Conservation (phyloP, 2,888 invertebrate species). For the Acleris emargana region DNA sequence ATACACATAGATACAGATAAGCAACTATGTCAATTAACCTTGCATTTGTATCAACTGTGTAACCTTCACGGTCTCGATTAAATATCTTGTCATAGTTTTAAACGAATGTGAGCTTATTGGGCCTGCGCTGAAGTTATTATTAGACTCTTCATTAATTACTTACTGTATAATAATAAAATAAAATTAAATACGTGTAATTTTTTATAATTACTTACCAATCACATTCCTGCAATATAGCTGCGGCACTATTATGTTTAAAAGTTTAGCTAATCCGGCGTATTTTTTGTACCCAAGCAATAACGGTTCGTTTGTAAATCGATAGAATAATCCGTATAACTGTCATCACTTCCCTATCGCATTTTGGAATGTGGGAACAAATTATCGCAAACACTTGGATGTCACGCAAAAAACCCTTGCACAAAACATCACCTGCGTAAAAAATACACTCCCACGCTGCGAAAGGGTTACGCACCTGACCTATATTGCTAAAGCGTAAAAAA, state of each 20-base stretch:
- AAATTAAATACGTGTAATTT: too few relatives aligned
- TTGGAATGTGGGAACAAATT: conserved; percentile 81
- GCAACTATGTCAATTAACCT: conserved; percentile 31
- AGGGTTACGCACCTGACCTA: conserved; percentile 84
- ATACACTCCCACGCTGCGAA: conserved; percentile 77
- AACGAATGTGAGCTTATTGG: conserved; percentile 9
- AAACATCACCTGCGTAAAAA: conserved; percentile 62
- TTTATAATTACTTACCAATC: too few relatives aligned
- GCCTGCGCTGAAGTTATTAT: not conserved
- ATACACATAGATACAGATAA: conserved; percentile 32
- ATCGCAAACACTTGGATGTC: conserved; percentile 77
- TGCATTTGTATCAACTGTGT: conserved; percentile 25
- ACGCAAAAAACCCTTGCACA: conserved; percentile 73
- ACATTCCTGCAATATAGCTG: not conserved
- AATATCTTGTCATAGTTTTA: conserved; percentile 25
- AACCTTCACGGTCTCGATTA: conserved; percentile 30
- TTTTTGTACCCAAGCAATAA: conserved; percentile 51
- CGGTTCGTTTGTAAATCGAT: conserved; percentile 62
- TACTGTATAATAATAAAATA: not conserved
- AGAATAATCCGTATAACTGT: conserved; percentile 70
- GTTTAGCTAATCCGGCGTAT: conserved; percentile 42
- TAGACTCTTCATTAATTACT: too few relatives aligned
- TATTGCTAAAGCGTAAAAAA: conserved; percentile 64
- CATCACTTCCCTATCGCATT: conserved; percentile 72
- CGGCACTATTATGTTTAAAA: not conserved